Conservation (phyloP, 2,797 vertebrate species). For the Thunnus albacares region DNA sequence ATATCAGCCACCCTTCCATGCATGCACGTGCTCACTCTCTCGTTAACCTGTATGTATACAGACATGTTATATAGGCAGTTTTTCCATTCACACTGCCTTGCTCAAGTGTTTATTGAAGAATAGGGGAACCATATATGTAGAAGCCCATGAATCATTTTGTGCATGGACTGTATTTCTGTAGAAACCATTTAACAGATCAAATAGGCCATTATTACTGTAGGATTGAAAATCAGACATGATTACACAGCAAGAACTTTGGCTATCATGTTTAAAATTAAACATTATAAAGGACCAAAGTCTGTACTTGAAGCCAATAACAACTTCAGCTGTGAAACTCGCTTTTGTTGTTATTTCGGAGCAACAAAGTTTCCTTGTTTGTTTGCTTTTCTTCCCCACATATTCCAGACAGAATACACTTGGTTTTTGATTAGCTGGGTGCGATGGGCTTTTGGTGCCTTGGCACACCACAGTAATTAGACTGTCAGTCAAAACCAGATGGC, state of each 20-base stretch:
- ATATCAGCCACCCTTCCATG: slow-evolving; percentile 49
- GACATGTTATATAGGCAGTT: slow-evolving; percentile 3
- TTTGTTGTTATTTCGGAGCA: slow-evolving; percentile 57
- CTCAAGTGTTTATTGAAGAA: background rate
- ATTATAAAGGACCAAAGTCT: slow-evolving; percentile 24
- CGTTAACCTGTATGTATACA: slow-evolving; percentile 28
- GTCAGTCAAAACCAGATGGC: slow-evolving; percentile 85
- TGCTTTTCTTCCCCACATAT: slow-evolving; percentile 53
- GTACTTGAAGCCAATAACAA: slow-evolving; percentile 35
- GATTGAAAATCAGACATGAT: slow-evolving; percentile 30
- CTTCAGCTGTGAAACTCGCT: slow-evolving; percentile 26
- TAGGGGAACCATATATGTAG: background rate
- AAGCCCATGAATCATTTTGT: background rate
- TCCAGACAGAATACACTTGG: slow-evolving; percentile 68
- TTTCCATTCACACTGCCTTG: slow-evolving; percentile 19
- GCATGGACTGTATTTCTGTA: background rate
- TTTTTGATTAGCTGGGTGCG: slow-evolving; percentile 84
- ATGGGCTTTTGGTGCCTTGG: slow-evolving; percentile 76
- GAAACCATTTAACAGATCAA: slow-evolving; percentile 22
- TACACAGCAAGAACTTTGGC: slow-evolving; percentile 15
- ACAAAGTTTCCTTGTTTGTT: slow-evolving; percentile 66
- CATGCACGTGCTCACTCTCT: slow-evolving; percentile 49
- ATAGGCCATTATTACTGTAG: slow-evolving; percentile 21
- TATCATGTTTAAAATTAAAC: slow-evolving; percentile 27
- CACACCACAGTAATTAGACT: slow-evolving; percentile 84